Percentiles rank a stretch among this genome's conserved stretches.
These are phyloP conservation scores for Agonopterix alstromeriana DNA, from an alignment of 2,888 invertebrate genomes.

Conservation along the genomic window DNA sequence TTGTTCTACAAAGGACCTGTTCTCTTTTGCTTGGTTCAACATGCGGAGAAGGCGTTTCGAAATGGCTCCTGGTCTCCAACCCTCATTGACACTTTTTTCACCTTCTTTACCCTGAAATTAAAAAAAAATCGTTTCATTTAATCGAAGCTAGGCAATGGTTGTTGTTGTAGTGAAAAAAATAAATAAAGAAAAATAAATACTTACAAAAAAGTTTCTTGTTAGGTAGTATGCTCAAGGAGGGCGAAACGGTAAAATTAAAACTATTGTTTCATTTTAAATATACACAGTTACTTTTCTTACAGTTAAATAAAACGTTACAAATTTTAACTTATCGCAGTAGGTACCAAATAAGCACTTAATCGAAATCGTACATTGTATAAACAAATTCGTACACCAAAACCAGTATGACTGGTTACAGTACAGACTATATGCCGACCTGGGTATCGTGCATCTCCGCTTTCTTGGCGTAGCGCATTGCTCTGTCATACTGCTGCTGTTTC, in stretches of 20 bases:
- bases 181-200: not conserved
- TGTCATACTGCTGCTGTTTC: slow-evolving; percentile 41
- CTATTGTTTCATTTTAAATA: not conserved
- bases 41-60: slow-evolving; percentile 45
- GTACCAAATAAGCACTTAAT: slow-evolving; percentile 40
- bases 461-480: slow-evolving; percentile 4
- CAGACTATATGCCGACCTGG: not conserved
- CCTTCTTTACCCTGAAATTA: slow-evolving; percentile 8
- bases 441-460: not conserved
- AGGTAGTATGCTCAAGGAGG: not conserved
- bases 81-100: slow-evolving; percentile 15
- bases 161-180: not conserved
- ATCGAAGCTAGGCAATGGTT: not conserved
- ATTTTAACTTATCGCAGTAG: slow-evolving; percentile 43
- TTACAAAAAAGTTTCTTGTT: not conserved
- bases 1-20: slow-evolving; percentile 17
- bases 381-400: slow-evolving; percentile 32
- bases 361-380: slow-evolving; percentile 9
- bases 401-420: slow-evolving; percentile 17
- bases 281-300: slow-evolving; percentile 24
- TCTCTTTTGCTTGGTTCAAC: slow-evolving; percentile 40
- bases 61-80: slow-evolving; percentile 64
- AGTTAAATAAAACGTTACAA: slow-evolving; percentile 46
- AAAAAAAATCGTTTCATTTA: not conserved
- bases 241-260: not conserved